phyloP scores from a whole-genome alignment of 2,113 vertebrate species.

The Xenopus tropicalis region DNA sequence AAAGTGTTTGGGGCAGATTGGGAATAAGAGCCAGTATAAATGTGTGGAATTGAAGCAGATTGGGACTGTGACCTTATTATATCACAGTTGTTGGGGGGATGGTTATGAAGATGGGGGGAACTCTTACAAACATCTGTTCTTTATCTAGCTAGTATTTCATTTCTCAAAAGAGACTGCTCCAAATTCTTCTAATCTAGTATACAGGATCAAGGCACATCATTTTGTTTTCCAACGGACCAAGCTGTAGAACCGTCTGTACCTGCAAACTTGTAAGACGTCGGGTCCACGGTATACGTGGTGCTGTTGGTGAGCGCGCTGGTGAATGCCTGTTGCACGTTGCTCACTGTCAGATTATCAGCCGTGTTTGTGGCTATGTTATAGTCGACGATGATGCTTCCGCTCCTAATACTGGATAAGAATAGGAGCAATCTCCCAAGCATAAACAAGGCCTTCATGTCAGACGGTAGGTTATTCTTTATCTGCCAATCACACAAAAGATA shows the following conservation, averaged over 20 bases:
- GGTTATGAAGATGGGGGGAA: too few species aligned
- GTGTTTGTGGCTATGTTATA: slow-evolving; percentile 10
- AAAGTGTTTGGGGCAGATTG: too few species aligned
- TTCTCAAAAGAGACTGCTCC: too few species aligned
- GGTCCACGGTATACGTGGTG: background rate
- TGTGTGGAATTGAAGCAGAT: too few species aligned
- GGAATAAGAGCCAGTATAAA: too few species aligned
- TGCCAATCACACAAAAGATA: background rate
- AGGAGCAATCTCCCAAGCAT: slow-evolving; percentile 13
- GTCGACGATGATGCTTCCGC: slow-evolving; percentile 34
- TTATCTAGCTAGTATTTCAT: too few species aligned
- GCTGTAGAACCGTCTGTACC: background rate
- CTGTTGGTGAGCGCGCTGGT: slow-evolving; percentile 44
- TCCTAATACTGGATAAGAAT: slow-evolving; percentile 5
- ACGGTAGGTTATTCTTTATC: background rate
- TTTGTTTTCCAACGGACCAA: too few species aligned
- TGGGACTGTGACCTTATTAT: too few species aligned
- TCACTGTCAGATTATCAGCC: slow-evolving; percentile 30
- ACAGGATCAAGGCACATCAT: too few species aligned
- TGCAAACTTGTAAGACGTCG: background rate
- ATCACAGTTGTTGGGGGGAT: too few species aligned
- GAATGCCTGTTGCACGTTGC: slow-evolving; percentile 35
- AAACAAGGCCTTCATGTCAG: background rate
- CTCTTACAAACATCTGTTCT: too few species aligned
- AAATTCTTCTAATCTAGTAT: too few species aligned